phyloP scores from a whole-genome alignment of 2,113 vertebrate species.

The Nerophis ophidion region DNA sequence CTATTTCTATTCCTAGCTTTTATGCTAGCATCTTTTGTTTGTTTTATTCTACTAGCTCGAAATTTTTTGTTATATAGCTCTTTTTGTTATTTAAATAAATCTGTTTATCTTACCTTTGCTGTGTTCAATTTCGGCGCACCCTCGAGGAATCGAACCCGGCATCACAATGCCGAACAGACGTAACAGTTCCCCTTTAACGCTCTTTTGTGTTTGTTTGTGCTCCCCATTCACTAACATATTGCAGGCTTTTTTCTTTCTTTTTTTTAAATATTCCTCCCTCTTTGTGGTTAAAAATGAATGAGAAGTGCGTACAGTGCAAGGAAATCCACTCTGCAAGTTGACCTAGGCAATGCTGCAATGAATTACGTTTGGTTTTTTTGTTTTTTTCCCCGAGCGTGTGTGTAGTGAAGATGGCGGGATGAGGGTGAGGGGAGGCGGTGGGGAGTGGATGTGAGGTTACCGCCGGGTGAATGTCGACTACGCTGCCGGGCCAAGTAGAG shows the following conservation, averaged over 20 bases:
- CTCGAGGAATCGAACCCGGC: no score
- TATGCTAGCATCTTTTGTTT: no score
- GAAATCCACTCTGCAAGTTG: constrained; percentile 2
- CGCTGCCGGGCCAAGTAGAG: background rate
- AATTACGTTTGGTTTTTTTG: background rate
- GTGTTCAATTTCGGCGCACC: no score
- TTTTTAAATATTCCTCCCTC: background rate
- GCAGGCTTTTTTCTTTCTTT: no score
- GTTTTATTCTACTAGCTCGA: no score
- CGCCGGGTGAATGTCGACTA: constrained; percentile 1
- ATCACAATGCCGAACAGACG: no score
- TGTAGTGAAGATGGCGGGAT: background rate
- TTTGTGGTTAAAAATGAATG: constrained; percentile 4
- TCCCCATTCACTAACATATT: background rate
- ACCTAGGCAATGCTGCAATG: background rate
- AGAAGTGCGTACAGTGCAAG: background rate
- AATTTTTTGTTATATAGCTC: no score
- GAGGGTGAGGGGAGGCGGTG: background rate
- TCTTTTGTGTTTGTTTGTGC: constrained; percentile 2
- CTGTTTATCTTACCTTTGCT: no score
- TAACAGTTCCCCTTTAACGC: no score
- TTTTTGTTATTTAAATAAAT: no score
- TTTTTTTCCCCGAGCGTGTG: background rate
- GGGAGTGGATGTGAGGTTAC: constrained; percentile 1
- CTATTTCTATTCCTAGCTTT: no score